A percentile compares a stretch with the other conserved stretches of the same genome.
These are phyloP conservation scores for Zootermopsis nevadensis DNA, from an alignment of 2,888 invertebrate species.

Conservation along the genomic window DNA sequence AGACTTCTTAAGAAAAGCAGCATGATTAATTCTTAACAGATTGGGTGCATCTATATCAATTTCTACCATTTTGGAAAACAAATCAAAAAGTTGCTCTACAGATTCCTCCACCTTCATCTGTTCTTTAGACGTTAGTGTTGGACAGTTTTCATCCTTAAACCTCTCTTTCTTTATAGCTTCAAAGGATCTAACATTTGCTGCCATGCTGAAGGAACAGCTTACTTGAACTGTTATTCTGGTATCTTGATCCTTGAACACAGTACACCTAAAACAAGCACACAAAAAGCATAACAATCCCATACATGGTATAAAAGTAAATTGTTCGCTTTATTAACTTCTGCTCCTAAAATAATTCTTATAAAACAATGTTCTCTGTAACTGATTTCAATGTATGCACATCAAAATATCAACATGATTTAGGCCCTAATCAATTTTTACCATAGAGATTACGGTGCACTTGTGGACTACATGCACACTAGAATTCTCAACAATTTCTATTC, in stretches of 20 bases:
- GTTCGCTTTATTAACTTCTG: too few relatives aligned
- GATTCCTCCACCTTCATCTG: conserved; percentile 73
- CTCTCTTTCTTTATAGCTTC: conserved; percentile 61
- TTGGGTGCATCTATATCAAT: conserved; percentile 70
- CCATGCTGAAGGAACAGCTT: conserved; percentile 35
- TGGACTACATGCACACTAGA: too few relatives aligned
- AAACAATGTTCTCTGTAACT: too few relatives aligned
- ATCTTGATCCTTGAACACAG: not conserved
- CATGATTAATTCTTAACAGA: conserved; percentile 73
- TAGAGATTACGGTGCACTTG: too few relatives aligned
- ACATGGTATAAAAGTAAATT: too few relatives aligned
- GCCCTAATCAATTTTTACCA: too few relatives aligned
- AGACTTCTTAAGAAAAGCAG: conserved; percentile 74
- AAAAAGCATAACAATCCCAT: not conserved
- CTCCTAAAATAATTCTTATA: too few relatives aligned
- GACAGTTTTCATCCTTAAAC: conserved; percentile 71
- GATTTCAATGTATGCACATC: too few relatives aligned
- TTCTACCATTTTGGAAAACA: conserved; percentile 64
- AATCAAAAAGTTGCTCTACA: conserved; percentile 67
- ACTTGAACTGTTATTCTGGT: not conserved
- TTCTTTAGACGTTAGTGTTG: conserved; percentile 70
- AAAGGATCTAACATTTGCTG: conserved; percentile 57
- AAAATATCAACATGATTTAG: too few relatives aligned
- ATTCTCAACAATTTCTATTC: too few relatives aligned
- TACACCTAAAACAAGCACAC: conserved; percentile 19